phyloP scores from a whole-genome alignment of 2,888 invertebrate genomes.

The Cyrtodaria siliqua region DNA sequence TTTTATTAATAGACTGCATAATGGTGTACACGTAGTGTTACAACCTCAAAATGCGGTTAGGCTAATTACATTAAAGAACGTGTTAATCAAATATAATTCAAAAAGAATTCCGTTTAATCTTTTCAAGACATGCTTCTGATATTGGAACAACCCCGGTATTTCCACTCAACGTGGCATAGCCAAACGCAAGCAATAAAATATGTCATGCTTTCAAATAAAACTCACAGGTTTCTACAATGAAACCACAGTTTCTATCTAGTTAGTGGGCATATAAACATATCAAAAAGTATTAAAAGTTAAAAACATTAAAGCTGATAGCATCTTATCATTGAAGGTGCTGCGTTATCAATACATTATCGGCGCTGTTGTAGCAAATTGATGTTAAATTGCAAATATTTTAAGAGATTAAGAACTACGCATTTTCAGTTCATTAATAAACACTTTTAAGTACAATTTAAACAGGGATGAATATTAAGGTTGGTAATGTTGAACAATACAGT shows the following conservation, averaged over 20 bases:
- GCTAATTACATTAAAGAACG: no score
- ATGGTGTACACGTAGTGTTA: no score
- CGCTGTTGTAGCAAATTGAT: background rate
- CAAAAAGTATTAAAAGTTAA: slow-evolving; percentile 15
- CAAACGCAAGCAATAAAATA: background rate
- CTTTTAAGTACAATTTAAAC: no score
- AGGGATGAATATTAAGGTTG: no score
- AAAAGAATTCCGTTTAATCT: slow-evolving; percentile 8
- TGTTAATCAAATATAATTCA: no score
- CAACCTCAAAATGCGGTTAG: no score
- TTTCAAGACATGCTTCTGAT: background rate
- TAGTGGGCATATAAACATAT: slow-evolving; percentile 21
- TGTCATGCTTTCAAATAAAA: slow-evolving; percentile 1
- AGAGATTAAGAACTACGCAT: no score
- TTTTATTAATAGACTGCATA: no score
- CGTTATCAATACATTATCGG: background rate
- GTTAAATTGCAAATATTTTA: slow-evolving; percentile 12
- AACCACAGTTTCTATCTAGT: slow-evolving; percentile 8
- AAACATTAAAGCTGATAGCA: slow-evolving; percentile 18
- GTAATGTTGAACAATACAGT: no score
- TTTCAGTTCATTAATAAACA: no score
- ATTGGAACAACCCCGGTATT: background rate
- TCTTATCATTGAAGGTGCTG: background rate
- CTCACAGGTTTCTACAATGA: slow-evolving; percentile 2
- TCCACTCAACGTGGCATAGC: background rate